Percentiles rank a stretch among this genome's conserved stretches.
Evolutionary conservation across 2,888 invertebrate species (phyloP).

Genomic region (Drosophila rubida): DNA sequence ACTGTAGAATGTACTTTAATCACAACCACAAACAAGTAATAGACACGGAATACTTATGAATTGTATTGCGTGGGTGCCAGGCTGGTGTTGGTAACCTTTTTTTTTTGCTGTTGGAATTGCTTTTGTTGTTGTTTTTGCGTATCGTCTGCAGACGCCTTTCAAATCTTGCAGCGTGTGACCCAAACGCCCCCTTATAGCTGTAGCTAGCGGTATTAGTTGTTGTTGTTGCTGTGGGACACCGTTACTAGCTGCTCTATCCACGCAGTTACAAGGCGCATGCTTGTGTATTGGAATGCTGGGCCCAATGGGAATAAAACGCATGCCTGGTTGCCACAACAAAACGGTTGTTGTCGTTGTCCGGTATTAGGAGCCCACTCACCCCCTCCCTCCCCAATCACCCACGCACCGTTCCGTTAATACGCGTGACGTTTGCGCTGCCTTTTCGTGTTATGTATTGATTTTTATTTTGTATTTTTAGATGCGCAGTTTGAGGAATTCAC

Average conservation of each 20-base stretch:
- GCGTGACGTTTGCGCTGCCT: slow-evolving; percentile 60
- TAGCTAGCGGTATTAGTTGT: slow-evolving; percentile 37
- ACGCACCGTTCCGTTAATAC: slow-evolving; percentile 62
- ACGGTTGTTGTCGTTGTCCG: slow-evolving; percentile 69
- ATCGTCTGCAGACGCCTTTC: slow-evolving; percentile 49
- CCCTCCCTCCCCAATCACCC: slow-evolving; percentile 36
- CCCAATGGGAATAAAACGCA: slow-evolving; percentile 52
- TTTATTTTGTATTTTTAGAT: slow-evolving; percentile 74
- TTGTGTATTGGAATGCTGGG: slow-evolving; percentile 56
- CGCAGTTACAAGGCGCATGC: slow-evolving; percentile 62
- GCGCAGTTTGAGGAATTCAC: slow-evolving; percentile 50
- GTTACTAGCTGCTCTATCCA: slow-evolving; percentile 50
- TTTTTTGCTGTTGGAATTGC: slow-evolving; percentile 10
- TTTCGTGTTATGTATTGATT: slow-evolving; percentile 62
- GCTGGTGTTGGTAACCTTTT: slow-evolving; percentile 42
- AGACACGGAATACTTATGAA: slow-evolving; percentile 13
- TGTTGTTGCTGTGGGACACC: slow-evolving; percentile 42
- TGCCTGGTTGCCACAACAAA: slow-evolving; percentile 74
- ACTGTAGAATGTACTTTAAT: slow-evolving; percentile 19
- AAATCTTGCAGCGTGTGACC: slow-evolving; percentile 69
- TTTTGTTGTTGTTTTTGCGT: slow-evolving; percentile 6
- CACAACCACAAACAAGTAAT: not conserved
- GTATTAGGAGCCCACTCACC: slow-evolving; percentile 21
- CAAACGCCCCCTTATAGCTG: slow-evolving; percentile 69
- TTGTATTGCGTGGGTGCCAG: slow-evolving; percentile 26